phyloP scores from a whole-genome alignment of 2,113 vertebrate genomes.

The Bujurquina vittata region DNA sequence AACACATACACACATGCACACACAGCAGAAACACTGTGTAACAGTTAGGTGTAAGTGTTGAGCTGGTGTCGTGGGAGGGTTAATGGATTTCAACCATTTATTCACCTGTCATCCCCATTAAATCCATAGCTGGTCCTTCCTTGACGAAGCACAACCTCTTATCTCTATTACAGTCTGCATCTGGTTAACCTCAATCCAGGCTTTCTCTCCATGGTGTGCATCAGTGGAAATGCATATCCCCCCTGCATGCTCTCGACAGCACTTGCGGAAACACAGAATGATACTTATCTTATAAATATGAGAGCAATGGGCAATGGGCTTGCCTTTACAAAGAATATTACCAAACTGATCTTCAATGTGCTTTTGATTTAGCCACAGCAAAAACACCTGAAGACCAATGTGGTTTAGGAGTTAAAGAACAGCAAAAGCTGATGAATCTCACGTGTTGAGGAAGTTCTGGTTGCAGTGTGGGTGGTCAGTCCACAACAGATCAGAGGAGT shows the following conservation, averaged over 20 bases:
- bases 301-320: neutral
- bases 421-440: conserved; percentile 39
- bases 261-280: conserved; percentile 13
- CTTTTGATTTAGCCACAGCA: conserved; percentile 8
- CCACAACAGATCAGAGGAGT: conserved; percentile 36
- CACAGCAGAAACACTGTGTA: conserved; percentile 6
- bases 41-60: conserved; percentile 38
- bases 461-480: conserved; percentile 70
- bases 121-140: conserved; percentile 49
- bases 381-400: conserved; percentile 30
- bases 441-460: conserved; percentile 26
- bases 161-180: conserved; percentile 48
- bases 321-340: neutral
- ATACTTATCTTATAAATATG: conserved; percentile 38
- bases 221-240: conserved; percentile 33
- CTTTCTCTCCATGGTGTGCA: conserved; percentile 2
- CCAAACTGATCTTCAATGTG: neutral
- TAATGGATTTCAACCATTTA: conserved; percentile 73
- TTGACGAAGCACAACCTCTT: conserved; percentile 61
- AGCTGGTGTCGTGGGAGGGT: conserved; percentile 55
- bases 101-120: conserved; percentile 73
- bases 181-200: conserved; percentile 65
- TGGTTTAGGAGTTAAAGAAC: conserved; percentile 8
- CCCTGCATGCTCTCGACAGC: conserved; percentile 2
- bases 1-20: neutral